A percentile compares a stretch with the other conserved stretches of the same genome.
Evolutionary conservation across 2,888 invertebrate species (phyloP).

Genomic region (Ectropis crepuscularia): DNA sequence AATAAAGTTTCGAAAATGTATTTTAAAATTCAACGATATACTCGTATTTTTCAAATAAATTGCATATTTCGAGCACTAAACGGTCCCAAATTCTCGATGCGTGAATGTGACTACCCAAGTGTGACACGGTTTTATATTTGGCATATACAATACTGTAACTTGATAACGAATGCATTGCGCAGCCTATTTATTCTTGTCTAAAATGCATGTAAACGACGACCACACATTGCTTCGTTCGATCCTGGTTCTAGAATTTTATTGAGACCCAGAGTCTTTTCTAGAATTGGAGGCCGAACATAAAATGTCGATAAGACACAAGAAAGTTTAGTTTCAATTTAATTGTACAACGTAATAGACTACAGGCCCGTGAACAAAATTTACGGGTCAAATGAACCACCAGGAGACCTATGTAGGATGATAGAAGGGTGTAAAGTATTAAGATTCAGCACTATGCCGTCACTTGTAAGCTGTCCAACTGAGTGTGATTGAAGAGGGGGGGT

Average conservation of each 20-base stretch:
- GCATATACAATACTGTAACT: conserved; percentile 37
- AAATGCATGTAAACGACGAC: conserved; percentile 59
- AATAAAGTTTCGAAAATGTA: neutral
- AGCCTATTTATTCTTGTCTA: conserved; percentile 58
- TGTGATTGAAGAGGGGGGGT: no score
- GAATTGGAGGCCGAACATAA: conserved; percentile 2
- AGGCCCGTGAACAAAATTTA: no score
- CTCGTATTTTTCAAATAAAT: neutral
- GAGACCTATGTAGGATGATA: no score
- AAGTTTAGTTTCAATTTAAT: no score
- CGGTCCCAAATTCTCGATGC: conserved; percentile 4
- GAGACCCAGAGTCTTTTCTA: conserved; percentile 43
- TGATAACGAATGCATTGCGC: conserved; percentile 46
- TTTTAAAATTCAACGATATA: no score
- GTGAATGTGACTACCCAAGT: conserved; percentile 7
- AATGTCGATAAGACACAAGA: neutral
- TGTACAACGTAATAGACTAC: neutral
- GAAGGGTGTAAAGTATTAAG: no score
- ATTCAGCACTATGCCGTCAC: no score
- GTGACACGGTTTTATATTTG: conserved; percentile 15
- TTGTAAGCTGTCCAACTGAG: no score
- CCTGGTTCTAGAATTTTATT: conserved; percentile 61
- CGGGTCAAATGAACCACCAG: no score
- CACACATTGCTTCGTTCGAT: conserved; percentile 48
- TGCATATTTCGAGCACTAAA: conserved; percentile 1